Conservation (phyloP, 2,797 vertebrate genomes). For the Sebastes taczanowskii region DNA sequence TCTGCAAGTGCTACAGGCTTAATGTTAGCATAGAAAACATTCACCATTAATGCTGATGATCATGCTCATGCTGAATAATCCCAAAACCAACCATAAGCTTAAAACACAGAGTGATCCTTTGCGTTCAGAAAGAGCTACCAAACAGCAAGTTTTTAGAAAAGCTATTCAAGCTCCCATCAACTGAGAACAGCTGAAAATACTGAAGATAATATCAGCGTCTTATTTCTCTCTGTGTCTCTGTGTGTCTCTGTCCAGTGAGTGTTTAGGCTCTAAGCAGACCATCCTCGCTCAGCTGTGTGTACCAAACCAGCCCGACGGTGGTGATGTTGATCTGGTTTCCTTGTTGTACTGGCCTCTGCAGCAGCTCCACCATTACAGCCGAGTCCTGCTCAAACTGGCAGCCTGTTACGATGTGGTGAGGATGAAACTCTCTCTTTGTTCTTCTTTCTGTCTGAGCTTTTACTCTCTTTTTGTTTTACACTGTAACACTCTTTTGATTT, state of each 20-base stretch:
- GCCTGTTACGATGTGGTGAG: constrained; percentile 96
- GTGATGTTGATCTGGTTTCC: constrained; percentile 82
- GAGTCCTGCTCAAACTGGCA: constrained; percentile 90
- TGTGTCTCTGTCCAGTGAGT: constrained; percentile 79
- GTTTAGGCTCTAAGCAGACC: constrained; percentile 87
- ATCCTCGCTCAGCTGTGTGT: constrained; percentile 83
- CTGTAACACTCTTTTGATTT: not conserved
- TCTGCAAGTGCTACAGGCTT: accelerated
- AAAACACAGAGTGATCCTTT: not conserved
- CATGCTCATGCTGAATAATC: not conserved
- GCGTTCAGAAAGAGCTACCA: not conserved
- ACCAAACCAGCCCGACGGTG: constrained; percentile 74
- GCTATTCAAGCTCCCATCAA: not conserved
- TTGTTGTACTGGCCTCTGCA: constrained; percentile 92
- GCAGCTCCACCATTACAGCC: constrained; percentile 90
- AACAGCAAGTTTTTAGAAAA: not conserved
- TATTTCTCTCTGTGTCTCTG: not conserved
- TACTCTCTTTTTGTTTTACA: not conserved
- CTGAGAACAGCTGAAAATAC: not conserved
- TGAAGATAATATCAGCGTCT: not conserved
- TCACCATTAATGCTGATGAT: not conserved
- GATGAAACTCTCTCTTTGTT: not conserved
- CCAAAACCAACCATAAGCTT: not conserved
- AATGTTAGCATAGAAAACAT: not conserved
- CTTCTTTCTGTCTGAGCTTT: not conserved